Conservation (phyloP, 1,140 invertebrate species). For the Andricus grossulariae region DNA sequence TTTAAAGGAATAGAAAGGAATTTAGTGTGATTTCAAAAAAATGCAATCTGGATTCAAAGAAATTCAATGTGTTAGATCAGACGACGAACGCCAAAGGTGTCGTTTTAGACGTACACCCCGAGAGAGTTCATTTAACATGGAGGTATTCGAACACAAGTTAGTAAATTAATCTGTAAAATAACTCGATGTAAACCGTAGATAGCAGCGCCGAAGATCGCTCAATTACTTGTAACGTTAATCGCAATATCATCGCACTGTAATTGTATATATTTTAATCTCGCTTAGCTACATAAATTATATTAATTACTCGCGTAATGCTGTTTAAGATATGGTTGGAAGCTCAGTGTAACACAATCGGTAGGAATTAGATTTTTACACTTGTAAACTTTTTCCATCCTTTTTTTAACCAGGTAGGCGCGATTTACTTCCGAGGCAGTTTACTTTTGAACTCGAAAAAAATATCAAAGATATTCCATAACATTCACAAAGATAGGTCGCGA, state of each 20-base stretch:
- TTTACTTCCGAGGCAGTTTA: too few species aligned
- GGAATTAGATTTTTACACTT: neutral
- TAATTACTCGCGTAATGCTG: neutral
- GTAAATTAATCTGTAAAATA: conserved; percentile 56
- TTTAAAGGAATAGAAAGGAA: too few species aligned
- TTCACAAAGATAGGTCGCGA: too few species aligned
- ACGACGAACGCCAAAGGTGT: too few species aligned
- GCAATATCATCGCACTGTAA: conserved; percentile 32
- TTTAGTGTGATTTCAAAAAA: too few species aligned
- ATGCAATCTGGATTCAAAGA: too few species aligned
- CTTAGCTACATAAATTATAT: conserved; percentile 11
- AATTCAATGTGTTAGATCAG: too few species aligned
- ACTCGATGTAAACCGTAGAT: conserved; percentile 41
- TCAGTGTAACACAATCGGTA: neutral
- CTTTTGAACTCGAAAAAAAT: too few species aligned
- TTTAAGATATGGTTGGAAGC: neutral
- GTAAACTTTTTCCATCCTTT: neutral
- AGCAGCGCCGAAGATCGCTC: conserved; percentile 50
- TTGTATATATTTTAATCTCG: conserved; percentile 37
- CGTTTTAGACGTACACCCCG: too few species aligned
- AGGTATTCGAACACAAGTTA: conserved; percentile 37
- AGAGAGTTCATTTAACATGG: too few species aligned
- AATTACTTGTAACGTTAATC: conserved; percentile 40
- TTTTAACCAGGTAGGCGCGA: too few species aligned
- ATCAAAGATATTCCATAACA: too few species aligned